phyloP scores from a whole-genome alignment of 1,140 invertebrate species.

The Drosophila watanabei region DNA sequence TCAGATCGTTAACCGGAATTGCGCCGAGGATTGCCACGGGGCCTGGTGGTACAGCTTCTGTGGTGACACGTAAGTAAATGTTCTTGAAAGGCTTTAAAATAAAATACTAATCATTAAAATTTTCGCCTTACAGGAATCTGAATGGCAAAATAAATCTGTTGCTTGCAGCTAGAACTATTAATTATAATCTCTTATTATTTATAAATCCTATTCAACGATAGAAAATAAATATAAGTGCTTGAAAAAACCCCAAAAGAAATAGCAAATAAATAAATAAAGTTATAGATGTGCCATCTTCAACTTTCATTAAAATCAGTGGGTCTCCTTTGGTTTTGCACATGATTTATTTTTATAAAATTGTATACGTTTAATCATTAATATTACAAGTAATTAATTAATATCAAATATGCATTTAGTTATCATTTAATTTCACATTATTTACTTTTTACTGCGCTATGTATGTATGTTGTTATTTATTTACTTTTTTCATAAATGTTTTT shows the following conservation, averaged over 20 bases:
- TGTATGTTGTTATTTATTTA: slow-evolving; percentile 18
- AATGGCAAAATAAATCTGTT: neutral
- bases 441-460: slow-evolving; percentile 69
- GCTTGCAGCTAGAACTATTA: neutral
- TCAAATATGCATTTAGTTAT: slow-evolving; percentile 84
- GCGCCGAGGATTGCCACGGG: neutral
- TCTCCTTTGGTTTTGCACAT: slow-evolving; percentile 63
- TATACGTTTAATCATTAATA: slow-evolving; percentile 83
- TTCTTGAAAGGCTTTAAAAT: neutral
- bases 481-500: slow-evolving; percentile 44
- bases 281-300: neutral
- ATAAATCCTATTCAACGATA: neutral
- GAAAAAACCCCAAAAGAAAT: neutral
- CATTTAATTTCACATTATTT: slow-evolving; percentile 80
- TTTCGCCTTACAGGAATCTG: neutral
- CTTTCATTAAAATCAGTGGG: neutral
- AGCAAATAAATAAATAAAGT: neutral
- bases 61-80: neutral
- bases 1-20: neutral
- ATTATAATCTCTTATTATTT: too few relatives aligned
- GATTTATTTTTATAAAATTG: slow-evolving; percentile 84
- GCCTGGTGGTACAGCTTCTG: slow-evolving; percentile 8
- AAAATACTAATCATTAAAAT: too few relatives aligned
- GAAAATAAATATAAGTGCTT: neutral
- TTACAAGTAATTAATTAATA: slow-evolving; percentile 83